These are phyloP conservation scores for Neodiprion lecontei DNA, from an alignment of 1,140 invertebrate genomes.

Conservation along the genomic window DNA sequence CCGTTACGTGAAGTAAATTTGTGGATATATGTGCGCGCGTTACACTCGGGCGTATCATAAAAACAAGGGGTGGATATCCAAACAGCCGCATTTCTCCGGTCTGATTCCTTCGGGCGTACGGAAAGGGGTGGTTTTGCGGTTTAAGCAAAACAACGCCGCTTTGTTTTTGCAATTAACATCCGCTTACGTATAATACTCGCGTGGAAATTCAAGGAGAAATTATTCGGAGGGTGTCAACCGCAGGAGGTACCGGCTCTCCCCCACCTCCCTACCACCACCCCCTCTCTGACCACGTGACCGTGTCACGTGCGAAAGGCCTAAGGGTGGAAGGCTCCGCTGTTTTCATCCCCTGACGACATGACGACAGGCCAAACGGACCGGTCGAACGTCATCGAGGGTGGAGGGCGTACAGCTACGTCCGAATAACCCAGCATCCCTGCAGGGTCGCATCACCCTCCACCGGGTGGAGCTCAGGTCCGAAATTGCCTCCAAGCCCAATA, in stretches of 20 bases:
- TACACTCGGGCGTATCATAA: too few relatives aligned
- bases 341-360: background rate
- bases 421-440: background rate
- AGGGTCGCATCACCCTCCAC: background rate
- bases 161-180: conserved; percentile 7
- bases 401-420: background rate
- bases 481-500: background rate
- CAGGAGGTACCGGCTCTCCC: background rate
- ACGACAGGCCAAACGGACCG: background rate
- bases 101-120: background rate
- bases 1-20: too few relatives aligned
- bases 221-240: conserved; percentile 1
- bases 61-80: background rate
- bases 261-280: too few relatives aligned
- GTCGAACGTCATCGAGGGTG: background rate
- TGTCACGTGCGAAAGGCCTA: background rate
- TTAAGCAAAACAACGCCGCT: background rate
- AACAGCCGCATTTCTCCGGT: background rate
- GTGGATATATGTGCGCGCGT: too few relatives aligned
- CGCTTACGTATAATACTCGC: background rate
- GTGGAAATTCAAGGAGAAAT: background rate
- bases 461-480: background rate
- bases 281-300: background rate
- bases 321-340: background rate
- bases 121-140: too few relatives aligned